These are phyloP conservation scores for Muricea muricata DNA, from an alignment of 92 coral and sea anemone genomes.

Conservation along the genomic window DNA sequence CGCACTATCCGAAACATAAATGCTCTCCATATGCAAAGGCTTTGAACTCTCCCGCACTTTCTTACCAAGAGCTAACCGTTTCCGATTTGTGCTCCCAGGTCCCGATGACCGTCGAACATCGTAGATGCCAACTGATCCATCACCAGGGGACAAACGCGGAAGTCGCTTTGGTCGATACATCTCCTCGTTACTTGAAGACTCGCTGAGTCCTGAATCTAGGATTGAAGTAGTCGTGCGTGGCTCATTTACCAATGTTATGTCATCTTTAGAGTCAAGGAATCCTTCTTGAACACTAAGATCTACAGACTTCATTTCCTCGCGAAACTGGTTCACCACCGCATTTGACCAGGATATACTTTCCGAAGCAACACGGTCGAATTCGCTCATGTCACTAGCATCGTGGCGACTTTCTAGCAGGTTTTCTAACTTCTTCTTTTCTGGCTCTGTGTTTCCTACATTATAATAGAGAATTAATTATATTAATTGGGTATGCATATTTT, in stretches of 20 bases:
- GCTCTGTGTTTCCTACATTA: neutral
- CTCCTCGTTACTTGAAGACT: slow-evolving; percentile 49
- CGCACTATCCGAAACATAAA: neutral
- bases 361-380: slow-evolving; percentile 35
- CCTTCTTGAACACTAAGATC: neutral
- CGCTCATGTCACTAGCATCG: neutral
- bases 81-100: slow-evolving; percentile 97
- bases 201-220: slow-evolving; percentile 51
- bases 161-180: slow-evolving; percentile 27
- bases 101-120: slow-evolving; percentile 93
- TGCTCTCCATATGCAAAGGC: neutral
- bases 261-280: neutral
- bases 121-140: slow-evolving; percentile 74
- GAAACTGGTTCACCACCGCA: slow-evolving; percentile 26
- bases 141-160: slow-evolving; percentile 22
- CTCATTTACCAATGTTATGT: slow-evolving; percentile 57
- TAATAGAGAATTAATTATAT: neutral
- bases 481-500: too few relatives aligned
- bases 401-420: neutral
- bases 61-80: slow-evolving; percentile 87
- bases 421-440: neutral
- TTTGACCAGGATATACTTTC: slow-evolving; percentile 17
- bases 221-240: slow-evolving; percentile 51
- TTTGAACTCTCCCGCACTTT: slow-evolving; percentile 34
- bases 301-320: slow-evolving; percentile 13